These are phyloP conservation scores for Hirtodrosophila duncani DNA, from an alignment of 2,888 invertebrate genomes.

Conservation along the genomic window DNA sequence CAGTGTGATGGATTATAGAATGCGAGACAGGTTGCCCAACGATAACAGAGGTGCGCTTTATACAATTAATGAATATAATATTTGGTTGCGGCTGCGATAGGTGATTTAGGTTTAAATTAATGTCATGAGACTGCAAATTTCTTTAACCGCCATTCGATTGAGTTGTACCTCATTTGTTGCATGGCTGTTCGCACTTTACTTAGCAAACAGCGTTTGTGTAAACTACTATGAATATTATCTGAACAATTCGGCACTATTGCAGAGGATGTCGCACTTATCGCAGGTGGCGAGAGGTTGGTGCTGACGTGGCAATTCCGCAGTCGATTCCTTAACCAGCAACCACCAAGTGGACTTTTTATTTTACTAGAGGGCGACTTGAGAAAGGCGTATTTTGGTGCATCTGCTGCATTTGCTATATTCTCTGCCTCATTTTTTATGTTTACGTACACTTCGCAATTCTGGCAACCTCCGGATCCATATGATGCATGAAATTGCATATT, in stretches of 20 bases:
- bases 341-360: too few relatives aligned
- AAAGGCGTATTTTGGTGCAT: background rate
- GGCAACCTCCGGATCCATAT: conserved; percentile 59
- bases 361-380: too few relatives aligned
- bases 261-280: background rate
- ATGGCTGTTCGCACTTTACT: conserved; percentile 36
- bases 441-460: conserved; percentile 58
- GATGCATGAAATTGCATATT: conserved; percentile 61
- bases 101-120: conserved; percentile 7
- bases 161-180: conserved; percentile 44
- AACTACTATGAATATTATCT: conserved; percentile 2
- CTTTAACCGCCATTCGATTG: conserved; percentile 47
- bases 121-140: conserved; percentile 51
- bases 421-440: background rate
- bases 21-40: background rate
- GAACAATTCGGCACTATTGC: background rate
- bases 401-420: background rate
- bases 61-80: conserved; percentile 31
- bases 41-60: conserved; percentile 23
- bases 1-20: too few relatives aligned
- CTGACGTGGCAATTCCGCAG: too few relatives aligned
- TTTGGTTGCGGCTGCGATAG: conserved; percentile 24
- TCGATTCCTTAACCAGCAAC: too few relatives aligned
- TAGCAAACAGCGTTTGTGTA: conserved; percentile 24
- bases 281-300: background rate